These are phyloP conservation scores for Bucorvus abyssinicus DNA, from an alignment of 2,797 vertebrate genomes.

Conservation along the genomic window DNA sequence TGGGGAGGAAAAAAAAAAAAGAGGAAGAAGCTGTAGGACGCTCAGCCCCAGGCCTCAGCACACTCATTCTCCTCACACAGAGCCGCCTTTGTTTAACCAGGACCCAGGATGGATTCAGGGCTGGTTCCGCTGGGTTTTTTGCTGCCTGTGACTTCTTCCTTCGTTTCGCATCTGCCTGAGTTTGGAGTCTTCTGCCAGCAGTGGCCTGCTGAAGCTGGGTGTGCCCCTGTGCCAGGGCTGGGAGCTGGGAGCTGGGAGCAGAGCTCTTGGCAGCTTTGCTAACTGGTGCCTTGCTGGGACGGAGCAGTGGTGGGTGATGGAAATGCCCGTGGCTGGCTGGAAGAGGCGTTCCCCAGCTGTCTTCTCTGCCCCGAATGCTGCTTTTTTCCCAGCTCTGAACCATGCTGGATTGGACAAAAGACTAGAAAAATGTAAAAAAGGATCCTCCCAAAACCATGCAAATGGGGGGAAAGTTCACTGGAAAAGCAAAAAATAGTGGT, in stretches of 20 bases:
- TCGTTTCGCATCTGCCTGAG: not conserved
- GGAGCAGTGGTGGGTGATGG: not conserved
- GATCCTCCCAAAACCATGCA: not conserved
- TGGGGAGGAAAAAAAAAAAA: too few species aligned
- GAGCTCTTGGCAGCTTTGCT: not conserved
- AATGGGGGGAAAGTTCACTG: not conserved
- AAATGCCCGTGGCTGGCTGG: not conserved
- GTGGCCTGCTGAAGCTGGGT: too few species aligned
- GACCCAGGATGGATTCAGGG: not conserved
- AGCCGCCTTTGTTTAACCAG: not conserved
- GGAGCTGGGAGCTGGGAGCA: not conserved
- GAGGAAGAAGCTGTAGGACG: not conserved
- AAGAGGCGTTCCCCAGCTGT: not conserved
- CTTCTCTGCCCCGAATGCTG: not conserved
- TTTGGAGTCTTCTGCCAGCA: not conserved
- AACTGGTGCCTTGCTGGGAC: not conserved
- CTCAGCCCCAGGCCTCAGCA: not conserved
- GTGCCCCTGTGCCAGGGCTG: not conserved
- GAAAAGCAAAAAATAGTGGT: not conserved
- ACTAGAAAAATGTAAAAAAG: not conserved
- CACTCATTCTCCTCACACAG: fast-evolving
- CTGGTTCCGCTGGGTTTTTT: not conserved
- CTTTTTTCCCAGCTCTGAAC: not conserved
- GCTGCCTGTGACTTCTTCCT: not conserved
- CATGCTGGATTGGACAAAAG: not conserved